A percentile compares a stretch with the other conserved stretches of the same genome.
Conservation (phyloP, 1,140 invertebrate genomes). For the Pseudobourletiella spinata region DNA sequence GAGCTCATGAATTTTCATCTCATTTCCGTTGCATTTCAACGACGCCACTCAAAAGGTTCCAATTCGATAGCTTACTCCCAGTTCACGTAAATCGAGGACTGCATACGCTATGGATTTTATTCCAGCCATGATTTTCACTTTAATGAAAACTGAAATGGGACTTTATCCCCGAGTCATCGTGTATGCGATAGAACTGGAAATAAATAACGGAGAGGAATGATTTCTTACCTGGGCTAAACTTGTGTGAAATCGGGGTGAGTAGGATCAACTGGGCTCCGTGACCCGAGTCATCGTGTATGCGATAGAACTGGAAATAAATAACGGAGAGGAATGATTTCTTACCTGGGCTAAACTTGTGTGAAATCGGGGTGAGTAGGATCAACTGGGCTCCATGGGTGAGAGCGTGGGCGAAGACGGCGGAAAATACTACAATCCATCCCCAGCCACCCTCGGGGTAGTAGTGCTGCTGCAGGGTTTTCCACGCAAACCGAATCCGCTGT, state of each 20-base stretch:
- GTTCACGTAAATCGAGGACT: too few species aligned
- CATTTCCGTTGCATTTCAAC: too few species aligned
- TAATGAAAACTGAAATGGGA: too few species aligned
- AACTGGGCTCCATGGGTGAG: constrained; percentile 23
- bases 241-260: constrained; percentile 13
- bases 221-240: constrained; percentile 19
- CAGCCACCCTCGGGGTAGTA: constrained; percentile 50
- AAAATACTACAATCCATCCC: constrained; percentile 25
- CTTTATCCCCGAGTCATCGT: background rate
- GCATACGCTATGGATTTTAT: too few species aligned
- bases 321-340: background rate
- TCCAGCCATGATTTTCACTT: too few species aligned
- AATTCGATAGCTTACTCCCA: too few species aligned
- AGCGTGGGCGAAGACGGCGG: constrained; percentile 18
- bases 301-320: background rate
- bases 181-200: background rate
- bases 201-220: background rate
- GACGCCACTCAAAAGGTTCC: too few species aligned
- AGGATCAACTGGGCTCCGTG: constrained; percentile 24
- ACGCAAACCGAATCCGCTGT: constrained; percentile 19
- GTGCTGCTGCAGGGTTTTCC: constrained; percentile 45
- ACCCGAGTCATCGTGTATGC: background rate
- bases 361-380: constrained; percentile 19
- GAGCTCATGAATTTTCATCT: too few species aligned
- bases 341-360: constrained; percentile 21